Evolutionary conservation across 2,888 invertebrate species (phyloP), one percentile per base, ranked within the genome.

Genomic region (Coleophora flavipennella): DNA sequence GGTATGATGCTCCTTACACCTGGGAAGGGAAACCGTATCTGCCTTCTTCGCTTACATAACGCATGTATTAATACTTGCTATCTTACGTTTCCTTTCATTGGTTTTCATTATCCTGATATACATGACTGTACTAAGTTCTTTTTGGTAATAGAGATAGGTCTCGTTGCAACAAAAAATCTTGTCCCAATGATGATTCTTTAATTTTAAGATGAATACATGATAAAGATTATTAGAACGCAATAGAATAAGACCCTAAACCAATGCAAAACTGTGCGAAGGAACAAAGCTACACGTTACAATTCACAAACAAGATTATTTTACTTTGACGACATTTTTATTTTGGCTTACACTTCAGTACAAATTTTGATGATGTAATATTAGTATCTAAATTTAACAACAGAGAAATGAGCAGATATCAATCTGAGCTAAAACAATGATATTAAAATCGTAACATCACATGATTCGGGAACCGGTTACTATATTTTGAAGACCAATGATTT

Each of bases 161-260:
- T 11, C 20, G 33, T 14, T 35, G 25, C 43, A 58, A 56, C 56
- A 59, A 57, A 58, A 55, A 55, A 55, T 56, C 50, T 44, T 40
- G 40, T 47, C 43, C 46, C 26, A 31, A 13, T 59, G 54, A 44
- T 57, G 55, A 66, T 57, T 58, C 47, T 42, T 67, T 68, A 67
- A 67, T 44, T 57, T 67, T 61, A 65, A 58, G 49, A 61, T 55
- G 49, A 20, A 20, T 20, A 20, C 20, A 20, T 20, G 20, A 20
- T 42, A 20, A 20, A 20, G 20, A 45, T 36, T 48, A 60, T 67
- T 67, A 66, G 62, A 59, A 56, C 40, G 53, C 50, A 8, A 20
- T 6, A 20, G 20, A 48, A 55, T n/a, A 47, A 51, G 42, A 48
- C 55, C 59, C 59, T 58, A 53, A 47, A 53, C 65, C 50, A 25